Percentiles rank a stretch among this genome's conserved stretches.
Conservation (phyloP, 1,140 invertebrate genomes). For the Trachymyrmex septentrionalis region DNA sequence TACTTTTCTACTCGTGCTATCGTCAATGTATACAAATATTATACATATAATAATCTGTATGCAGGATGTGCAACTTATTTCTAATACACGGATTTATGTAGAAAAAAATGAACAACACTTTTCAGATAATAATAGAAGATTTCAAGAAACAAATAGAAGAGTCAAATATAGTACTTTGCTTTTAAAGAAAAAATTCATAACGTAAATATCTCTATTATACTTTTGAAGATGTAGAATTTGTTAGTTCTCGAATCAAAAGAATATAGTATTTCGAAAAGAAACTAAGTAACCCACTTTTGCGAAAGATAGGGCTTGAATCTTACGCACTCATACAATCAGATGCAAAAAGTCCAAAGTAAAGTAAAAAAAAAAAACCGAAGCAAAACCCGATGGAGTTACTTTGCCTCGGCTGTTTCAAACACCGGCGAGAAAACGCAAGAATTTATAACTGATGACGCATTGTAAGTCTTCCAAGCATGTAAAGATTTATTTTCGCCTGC, state of each 20-base stretch:
- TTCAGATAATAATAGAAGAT: background rate
- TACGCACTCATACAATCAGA: background rate
- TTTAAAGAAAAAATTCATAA: background rate
- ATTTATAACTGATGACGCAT: slow-evolving; percentile 72
- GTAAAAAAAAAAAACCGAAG: slow-evolving; percentile 28
- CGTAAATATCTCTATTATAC: background rate
- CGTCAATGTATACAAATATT: slow-evolving; percentile 60
- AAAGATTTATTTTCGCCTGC: slow-evolving; percentile 66
- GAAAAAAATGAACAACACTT: background rate
- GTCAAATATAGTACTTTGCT: too few relatives aligned
- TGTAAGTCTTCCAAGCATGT: slow-evolving; percentile 48
- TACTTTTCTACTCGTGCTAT: slow-evolving; percentile 62
- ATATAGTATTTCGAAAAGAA: background rate
- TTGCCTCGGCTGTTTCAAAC: slow-evolving; percentile 51
- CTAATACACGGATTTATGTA: slow-evolving; percentile 14
- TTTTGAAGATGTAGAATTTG: background rate
- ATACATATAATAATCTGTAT: slow-evolving; percentile 56
- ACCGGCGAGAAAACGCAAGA: slow-evolving; percentile 60
- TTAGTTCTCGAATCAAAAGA: slow-evolving; percentile 3
- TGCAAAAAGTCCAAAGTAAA: background rate
- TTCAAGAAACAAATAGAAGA: too few relatives aligned
- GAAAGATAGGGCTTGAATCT: background rate
- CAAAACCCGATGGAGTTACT: slow-evolving; percentile 37
- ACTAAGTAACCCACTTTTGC: background rate
- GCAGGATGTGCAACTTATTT: slow-evolving; percentile 46